These are phyloP conservation scores for Antennarius striatus DNA, from an alignment of 2,113 vertebrate genomes.

Conservation along the genomic window DNA sequence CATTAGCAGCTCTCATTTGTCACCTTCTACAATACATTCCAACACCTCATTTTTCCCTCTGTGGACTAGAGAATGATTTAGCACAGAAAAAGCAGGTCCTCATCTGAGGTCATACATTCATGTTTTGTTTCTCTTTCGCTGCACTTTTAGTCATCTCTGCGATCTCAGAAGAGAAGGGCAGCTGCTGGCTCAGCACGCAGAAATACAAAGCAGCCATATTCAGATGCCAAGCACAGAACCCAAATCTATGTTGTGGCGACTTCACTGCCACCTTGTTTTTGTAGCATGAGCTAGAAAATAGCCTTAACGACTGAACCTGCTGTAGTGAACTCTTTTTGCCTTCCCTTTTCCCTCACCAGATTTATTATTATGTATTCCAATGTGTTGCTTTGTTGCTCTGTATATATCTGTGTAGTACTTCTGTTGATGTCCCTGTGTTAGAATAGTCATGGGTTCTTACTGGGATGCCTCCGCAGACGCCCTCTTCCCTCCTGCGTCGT, in stretches of 20 bases:
- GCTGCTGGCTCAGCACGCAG: conserved; percentile 53
- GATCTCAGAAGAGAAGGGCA: conserved; percentile 45
- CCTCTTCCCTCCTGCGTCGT: conserved; percentile 46
- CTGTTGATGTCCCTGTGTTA: conserved; percentile 70
- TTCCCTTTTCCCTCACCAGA: conserved; percentile 57
- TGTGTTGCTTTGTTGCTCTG: conserved; percentile 74
- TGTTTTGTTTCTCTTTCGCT: neutral
- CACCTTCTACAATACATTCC: conserved; percentile 26
- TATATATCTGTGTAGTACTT: conserved; percentile 75
- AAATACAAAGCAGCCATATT: conserved; percentile 70
- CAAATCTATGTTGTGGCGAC: conserved; percentile 51
- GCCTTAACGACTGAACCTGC: conserved; percentile 71
- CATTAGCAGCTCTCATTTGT: conserved; percentile 58
- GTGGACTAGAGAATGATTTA: conserved; percentile 64
- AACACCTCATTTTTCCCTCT: conserved; percentile 52
- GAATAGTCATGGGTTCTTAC: conserved; percentile 74
- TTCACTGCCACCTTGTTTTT: conserved; percentile 53
- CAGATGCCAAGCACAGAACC: conserved; percentile 64
- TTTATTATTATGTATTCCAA: conserved; percentile 66
- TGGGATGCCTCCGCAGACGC: conserved; percentile 61
- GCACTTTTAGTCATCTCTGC: neutral
- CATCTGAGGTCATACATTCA: conserved; percentile 17
- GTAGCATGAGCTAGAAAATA: conserved; percentile 60
- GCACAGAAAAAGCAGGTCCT: conserved; percentile 37
- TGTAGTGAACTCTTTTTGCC: conserved; percentile 60